Percentiles rank a stretch among this genome's conserved stretches.
phyloP scores from a whole-genome alignment of 2,797 vertebrate species.

The Catamblyrhynchus diadema region DNA sequence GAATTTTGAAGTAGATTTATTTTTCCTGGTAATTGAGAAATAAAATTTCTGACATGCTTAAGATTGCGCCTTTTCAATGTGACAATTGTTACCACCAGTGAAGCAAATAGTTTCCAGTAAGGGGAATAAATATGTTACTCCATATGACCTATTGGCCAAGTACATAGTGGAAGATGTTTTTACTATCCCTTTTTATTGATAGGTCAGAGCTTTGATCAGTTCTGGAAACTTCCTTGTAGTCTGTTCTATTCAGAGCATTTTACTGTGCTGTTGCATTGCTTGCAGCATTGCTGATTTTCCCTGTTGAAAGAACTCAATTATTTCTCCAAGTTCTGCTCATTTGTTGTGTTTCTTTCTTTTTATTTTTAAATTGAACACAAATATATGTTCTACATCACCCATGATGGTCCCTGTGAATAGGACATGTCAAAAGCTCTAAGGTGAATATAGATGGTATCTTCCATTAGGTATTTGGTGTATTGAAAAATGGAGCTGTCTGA shows the following conservation, averaged over 20 bases:
- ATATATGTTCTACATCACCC: not conserved
- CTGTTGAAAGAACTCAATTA: not conserved
- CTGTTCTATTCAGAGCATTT: not conserved
- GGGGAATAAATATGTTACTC: not conserved
- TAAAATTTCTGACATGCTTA: not conserved
- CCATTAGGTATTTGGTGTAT: not conserved
- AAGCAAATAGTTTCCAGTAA: not conserved
- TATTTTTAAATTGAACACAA: not conserved
- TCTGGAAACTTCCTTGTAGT: not conserved
- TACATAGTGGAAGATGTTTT: not conserved
- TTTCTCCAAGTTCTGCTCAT: not conserved
- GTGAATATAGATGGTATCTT: not conserved
- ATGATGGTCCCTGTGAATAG: not conserved
- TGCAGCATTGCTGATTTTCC: not conserved
- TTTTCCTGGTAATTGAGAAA: not conserved
- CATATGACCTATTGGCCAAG: not conserved
- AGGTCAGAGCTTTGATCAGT: not conserved
- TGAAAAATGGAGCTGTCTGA: not conserved
- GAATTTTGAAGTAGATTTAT: not conserved
- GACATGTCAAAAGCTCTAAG: not conserved
- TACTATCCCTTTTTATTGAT: not conserved
- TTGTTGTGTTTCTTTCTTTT: not conserved
- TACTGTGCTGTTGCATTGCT: not conserved
- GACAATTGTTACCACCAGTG: not conserved
- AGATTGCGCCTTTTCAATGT: not conserved